Conservation (phyloP, 2,113 vertebrate genomes). For the Isichthys henryi region DNA sequence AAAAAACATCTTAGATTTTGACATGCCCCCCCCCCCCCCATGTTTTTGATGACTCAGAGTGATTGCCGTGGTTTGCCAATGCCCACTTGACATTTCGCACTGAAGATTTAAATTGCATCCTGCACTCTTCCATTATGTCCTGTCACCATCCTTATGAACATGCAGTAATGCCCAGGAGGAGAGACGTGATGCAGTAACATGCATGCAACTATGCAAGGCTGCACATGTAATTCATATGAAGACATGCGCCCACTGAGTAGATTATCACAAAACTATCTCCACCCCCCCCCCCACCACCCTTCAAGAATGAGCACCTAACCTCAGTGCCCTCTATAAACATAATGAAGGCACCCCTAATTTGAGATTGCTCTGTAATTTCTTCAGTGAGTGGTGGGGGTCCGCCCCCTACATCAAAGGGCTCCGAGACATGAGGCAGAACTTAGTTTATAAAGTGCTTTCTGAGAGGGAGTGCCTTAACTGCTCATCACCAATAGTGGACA, state of each 20-base stretch:
- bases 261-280: neutral
- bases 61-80: neutral
- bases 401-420: neutral
- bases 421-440: neutral
- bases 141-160: neutral
- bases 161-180: neutral
- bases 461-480: neutral
- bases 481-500: neutral
- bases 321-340: neutral
- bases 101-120: neutral
- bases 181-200: neutral
- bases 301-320: neutral
- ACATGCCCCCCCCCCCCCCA: neutral
- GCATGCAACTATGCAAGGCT: neutral
- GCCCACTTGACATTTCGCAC: neutral
- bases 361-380: neutral
- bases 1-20: neutral
- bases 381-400: neutral
- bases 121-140: neutral
- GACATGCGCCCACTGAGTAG: neutral
- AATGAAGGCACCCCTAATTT: neutral
- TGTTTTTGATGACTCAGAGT: neutral
- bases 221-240: neutral
- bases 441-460: neutral
- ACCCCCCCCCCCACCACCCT: neutral